phyloP scores from a whole-genome alignment of 2,113 vertebrate genomes.

The Neomonachus schauinslandi region DNA sequence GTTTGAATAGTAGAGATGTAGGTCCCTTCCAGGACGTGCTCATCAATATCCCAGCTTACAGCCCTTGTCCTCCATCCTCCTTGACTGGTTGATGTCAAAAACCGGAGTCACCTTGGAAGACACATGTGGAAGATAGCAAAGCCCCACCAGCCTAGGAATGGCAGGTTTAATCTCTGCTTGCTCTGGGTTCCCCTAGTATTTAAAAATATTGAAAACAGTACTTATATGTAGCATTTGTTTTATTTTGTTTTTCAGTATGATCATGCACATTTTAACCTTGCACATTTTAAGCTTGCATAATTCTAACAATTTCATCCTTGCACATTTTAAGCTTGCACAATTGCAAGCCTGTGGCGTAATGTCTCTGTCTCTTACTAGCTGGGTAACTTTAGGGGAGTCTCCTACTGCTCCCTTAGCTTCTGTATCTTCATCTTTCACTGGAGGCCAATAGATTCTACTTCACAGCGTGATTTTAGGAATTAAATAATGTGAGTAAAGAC shows the following conservation, averaged over 20 bases:
- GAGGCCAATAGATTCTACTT: neutral
- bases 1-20: neutral
- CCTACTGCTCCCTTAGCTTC: neutral
- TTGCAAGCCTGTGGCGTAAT: neutral
- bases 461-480: neutral
- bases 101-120: neutral
- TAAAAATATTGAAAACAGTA: neutral
- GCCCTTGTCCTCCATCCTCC: neutral
- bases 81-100: neutral
- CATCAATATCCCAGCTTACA: fast-evolving
- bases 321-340: neutral
- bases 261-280: neutral
- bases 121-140: neutral
- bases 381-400: neutral
- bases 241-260: neutral
- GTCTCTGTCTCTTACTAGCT: neutral
- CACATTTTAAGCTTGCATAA: neutral
- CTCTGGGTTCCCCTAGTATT: neutral
- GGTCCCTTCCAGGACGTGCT: neutral
- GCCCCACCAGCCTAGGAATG: neutral
- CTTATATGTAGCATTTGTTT: neutral
- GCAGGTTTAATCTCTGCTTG: neutral
- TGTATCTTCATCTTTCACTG: neutral
- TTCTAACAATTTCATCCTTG: neutral
- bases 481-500: neutral